These are phyloP conservation scores for Drosophila obscura DNA, from an alignment of 1,140 invertebrate genomes.

Conservation along the genomic window DNA sequence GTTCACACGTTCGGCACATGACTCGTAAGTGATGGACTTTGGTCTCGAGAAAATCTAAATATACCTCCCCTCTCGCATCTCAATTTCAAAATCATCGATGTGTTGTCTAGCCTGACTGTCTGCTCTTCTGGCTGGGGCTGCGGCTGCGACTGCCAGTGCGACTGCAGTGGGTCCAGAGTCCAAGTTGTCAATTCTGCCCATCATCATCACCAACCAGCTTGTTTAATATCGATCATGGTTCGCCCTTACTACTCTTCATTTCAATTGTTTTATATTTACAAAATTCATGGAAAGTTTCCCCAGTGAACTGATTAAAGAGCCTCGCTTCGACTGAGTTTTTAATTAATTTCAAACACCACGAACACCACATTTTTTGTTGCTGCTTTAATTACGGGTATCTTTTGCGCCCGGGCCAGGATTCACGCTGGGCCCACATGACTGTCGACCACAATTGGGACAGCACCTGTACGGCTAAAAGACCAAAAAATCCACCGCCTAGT, in stretches of 20 bases:
- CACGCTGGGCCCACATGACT: slow-evolving; percentile 61
- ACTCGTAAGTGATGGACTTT: slow-evolving; percentile 72
- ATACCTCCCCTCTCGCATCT: slow-evolving; percentile 19
- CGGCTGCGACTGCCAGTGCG: slow-evolving; percentile 20
- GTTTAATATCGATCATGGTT: slow-evolving; percentile 45
- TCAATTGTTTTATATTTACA: slow-evolving; percentile 52
- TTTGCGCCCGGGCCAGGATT: slow-evolving; percentile 32
- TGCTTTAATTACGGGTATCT: slow-evolving; percentile 30
- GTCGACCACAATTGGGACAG: slow-evolving; percentile 19
- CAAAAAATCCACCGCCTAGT: slow-evolving; percentile 4
- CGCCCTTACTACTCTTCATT: slow-evolving; percentile 35
- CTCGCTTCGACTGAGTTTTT: slow-evolving; percentile 32
- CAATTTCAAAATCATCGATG: slow-evolving; percentile 43
- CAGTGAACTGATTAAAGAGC: slow-evolving; percentile 43
- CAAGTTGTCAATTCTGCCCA: slow-evolving; percentile 43
- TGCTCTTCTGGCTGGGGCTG: slow-evolving; percentile 16
- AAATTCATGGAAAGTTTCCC: slow-evolving; percentile 46
- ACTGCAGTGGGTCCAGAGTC: slow-evolving; percentile 56
- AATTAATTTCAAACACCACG: slow-evolving; percentile 25
- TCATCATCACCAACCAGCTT: slow-evolving; percentile 10
- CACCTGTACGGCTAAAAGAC: slow-evolving; percentile 19
- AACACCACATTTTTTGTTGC: slow-evolving; percentile 9
- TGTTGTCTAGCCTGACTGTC: slow-evolving; percentile 59
- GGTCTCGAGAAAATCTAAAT: slow-evolving; percentile 36
- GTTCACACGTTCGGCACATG: slow-evolving; percentile 70